Conservation (phyloP, 2,113 vertebrate species). For the Guaruba guarouba region DNA sequence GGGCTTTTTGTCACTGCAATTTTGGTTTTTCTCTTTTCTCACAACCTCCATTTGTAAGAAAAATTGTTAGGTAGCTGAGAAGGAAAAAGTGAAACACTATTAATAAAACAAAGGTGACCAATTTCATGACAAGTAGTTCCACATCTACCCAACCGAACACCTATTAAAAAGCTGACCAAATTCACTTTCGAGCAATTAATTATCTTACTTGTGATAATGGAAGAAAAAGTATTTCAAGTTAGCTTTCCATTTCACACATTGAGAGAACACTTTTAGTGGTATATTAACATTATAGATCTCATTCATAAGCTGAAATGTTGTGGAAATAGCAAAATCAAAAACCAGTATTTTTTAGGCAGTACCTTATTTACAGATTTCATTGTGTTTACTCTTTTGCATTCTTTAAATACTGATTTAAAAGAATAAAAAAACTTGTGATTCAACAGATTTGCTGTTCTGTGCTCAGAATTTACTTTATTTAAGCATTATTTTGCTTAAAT, state of each 20-base stretch:
- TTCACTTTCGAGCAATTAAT: not conserved
- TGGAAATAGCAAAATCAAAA: not conserved
- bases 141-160: not conserved
- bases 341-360: not conserved
- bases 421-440: not conserved
- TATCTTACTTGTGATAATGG: not conserved
- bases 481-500: not conserved
- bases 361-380: not conserved
- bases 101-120: not conserved
- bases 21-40: not conserved
- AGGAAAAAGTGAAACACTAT: not conserved
- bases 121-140: not conserved
- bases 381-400: not conserved
- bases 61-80: not conserved
- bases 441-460: not conserved
- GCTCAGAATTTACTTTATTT: not conserved
- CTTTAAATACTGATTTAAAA: not conserved
- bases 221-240: not conserved
- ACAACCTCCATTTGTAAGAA: not conserved
- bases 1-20: not conserved
- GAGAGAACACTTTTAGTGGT: not conserved
- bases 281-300: not conserved
- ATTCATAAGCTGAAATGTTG: not conserved
- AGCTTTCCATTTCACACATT: not conserved
- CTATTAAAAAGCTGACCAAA: not conserved